Evolutionary conservation across 1,140 invertebrate genomes (phyloP).

Genomic region (Aphelinus certus): DNA sequence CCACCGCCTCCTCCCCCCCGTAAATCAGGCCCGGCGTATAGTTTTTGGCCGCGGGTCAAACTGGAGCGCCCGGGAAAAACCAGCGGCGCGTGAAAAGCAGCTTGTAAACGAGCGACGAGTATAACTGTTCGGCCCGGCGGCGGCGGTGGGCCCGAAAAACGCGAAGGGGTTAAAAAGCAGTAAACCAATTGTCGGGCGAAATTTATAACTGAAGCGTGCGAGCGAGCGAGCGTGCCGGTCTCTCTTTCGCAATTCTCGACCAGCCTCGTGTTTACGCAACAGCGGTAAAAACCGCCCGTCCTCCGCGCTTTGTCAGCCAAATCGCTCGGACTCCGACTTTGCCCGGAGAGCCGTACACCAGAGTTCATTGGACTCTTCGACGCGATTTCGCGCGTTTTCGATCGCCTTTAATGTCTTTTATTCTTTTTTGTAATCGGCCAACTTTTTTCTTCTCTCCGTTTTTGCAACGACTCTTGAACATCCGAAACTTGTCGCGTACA

Average conservation of each 20-base stretch:
- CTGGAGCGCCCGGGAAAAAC: conserved; percentile 37
- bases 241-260: too few relatives aligned
- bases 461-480: too few relatives aligned
- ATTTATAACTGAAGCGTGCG: conserved; percentile 53
- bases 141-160: conserved; percentile 35
- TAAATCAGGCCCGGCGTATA: too few relatives aligned
- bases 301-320: conserved; percentile 10
- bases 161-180: conserved; percentile 50
- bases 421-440: too few relatives aligned
- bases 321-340: conserved; percentile 1
- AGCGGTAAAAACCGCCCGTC: conserved; percentile 41
- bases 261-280: conserved; percentile 43
- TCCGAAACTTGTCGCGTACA: too few relatives aligned
- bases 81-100: background rate
- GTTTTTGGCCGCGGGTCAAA: conserved; percentile 7
- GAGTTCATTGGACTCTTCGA: too few relatives aligned
- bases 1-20: too few relatives aligned
- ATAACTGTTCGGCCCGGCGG: too few relatives aligned
- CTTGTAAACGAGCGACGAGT: conserved; percentile 39
- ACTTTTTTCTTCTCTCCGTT: too few relatives aligned
- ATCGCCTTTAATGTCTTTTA: conserved; percentile 46
- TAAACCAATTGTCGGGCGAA: conserved; percentile 50
- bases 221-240: too few relatives aligned
- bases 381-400: conserved; percentile 38
- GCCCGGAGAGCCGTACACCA: too few relatives aligned